These are phyloP conservation scores for Cervus canadensis DNA, from an alignment of 2,113 vertebrate genomes.

Conservation along the genomic window DNA sequence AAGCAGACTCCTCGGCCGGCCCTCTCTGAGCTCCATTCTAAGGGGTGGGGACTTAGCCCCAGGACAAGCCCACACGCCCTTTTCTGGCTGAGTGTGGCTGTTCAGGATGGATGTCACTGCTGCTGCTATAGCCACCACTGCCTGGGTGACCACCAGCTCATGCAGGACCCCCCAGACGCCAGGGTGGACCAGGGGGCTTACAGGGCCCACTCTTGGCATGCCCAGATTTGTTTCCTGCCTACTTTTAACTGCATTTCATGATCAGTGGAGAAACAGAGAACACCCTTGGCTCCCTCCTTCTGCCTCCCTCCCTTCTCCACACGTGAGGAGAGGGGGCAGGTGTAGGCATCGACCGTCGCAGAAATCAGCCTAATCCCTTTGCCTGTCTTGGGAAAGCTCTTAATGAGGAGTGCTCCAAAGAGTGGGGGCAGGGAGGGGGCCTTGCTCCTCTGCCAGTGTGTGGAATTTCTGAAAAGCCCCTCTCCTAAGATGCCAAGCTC, in stretches of 20 bases:
- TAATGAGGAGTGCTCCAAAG: slow-evolving; percentile 46
- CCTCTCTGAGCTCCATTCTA: neutral
- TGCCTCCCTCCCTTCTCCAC: neutral
- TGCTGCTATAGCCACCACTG: neutral
- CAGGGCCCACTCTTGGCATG: neutral
- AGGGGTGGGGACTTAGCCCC: neutral
- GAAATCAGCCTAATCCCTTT: slow-evolving; percentile 67
- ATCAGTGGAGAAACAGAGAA: neutral
- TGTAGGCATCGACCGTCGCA: slow-evolving; percentile 57
- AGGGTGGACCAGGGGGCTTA: neutral
- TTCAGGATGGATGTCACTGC: neutral
- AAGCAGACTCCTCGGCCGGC: neutral
- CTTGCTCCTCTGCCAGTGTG: neutral
- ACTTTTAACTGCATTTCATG: slow-evolving; percentile 71
- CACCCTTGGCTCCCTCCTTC: neutral
- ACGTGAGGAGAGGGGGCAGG: neutral
- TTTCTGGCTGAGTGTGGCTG: neutral
- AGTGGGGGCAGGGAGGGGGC: neutral
- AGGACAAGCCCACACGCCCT: neutral
- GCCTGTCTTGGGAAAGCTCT: slow-evolving; percentile 70
- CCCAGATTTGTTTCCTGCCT: slow-evolving; percentile 68
- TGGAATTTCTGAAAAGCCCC: neutral
- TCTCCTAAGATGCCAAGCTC: neutral
- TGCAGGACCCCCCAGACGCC: neutral
- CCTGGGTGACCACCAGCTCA: neutral